These are phyloP conservation scores for Aethina tumida DNA, from an alignment of 1,140 invertebrate genomes.

Conservation along the genomic window DNA sequence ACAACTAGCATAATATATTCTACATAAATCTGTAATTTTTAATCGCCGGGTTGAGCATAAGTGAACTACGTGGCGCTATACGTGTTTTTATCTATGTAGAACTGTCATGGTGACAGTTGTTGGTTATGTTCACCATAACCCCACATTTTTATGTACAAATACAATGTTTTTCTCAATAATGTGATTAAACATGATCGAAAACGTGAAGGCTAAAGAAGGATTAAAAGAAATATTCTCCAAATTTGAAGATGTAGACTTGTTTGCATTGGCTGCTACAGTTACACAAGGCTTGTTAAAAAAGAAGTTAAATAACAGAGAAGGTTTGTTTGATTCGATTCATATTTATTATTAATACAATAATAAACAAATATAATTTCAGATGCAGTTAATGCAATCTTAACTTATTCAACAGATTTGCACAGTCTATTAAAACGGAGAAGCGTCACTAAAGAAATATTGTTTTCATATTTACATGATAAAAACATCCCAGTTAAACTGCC, in stretches of 20 bases:
- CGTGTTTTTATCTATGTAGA: no score
- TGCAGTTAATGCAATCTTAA: conserved; percentile 36
- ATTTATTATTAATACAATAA: neutral
- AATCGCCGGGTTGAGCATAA: no score
- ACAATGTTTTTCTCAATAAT: no score
- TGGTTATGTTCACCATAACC: no score
- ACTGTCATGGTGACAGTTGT: no score
- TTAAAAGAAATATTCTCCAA: conserved; percentile 23
- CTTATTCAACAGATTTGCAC: conserved; percentile 33
- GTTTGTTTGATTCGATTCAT: conserved; percentile 12
- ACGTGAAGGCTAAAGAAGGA: conserved; percentile 9
- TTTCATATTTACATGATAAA: conserved; percentile 37
- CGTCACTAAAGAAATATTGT: conserved; percentile 39
- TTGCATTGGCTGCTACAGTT: conserved; percentile 26
- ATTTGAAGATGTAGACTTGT: conserved; percentile 23
- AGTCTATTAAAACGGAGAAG: conserved; percentile 37
- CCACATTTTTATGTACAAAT: no score
- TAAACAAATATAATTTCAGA: conserved; percentile 33
- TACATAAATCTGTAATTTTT: no score
- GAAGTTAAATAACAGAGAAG: conserved; percentile 20
- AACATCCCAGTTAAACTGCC: conserved; percentile 32
- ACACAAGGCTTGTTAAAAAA: conserved; percentile 30
- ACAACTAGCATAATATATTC: no score
- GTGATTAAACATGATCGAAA: no score
- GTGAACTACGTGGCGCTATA: no score